Percentiles rank a stretch among this genome's conserved stretches.
Conservation (phyloP, 92 coral and sea anemone species). For the Phenganax stokvisi region DNA sequence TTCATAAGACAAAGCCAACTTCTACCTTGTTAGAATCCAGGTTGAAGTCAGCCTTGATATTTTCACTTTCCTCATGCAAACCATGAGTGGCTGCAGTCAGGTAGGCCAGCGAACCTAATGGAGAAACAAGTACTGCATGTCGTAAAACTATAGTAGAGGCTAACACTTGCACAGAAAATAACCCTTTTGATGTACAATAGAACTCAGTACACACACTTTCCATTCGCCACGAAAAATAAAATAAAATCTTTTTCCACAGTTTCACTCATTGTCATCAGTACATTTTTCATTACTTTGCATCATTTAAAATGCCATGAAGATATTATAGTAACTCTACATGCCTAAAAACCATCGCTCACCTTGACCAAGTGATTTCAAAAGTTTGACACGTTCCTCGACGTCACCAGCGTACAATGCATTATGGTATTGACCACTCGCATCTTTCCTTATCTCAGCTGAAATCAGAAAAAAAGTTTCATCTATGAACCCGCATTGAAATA, state of each 20-base stretch:
- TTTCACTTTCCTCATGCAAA: slow-evolving; percentile 72
- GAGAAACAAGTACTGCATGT: too few relatives aligned
- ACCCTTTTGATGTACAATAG: background rate
- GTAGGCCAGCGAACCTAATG: slow-evolving; percentile 74
- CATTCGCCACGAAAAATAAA: too few relatives aligned
- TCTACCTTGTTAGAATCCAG: slow-evolving; percentile 71
- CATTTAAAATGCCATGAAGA: too few relatives aligned
- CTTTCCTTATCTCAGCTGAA: slow-evolving; percentile 96
- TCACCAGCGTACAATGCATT: slow-evolving; percentile 99
- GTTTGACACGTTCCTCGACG: slow-evolving; percentile 90
- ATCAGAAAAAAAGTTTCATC: background rate
- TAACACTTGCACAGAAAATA: too few relatives aligned
- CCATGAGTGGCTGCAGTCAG: slow-evolving; percentile 99
- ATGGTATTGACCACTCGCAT: slow-evolving; percentile 97
- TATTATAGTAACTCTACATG: background rate
- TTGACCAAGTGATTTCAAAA: slow-evolving; percentile 89
- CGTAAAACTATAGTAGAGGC: too few relatives aligned
- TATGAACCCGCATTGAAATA: background rate
- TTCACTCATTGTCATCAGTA: too few relatives aligned
- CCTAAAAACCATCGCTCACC: slow-evolving; percentile 40
- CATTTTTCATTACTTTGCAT: too few relatives aligned
- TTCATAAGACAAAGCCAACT: background rate
- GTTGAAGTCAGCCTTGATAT: slow-evolving; percentile 69
- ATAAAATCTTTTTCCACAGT: too few relatives aligned
- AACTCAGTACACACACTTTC: background rate